A percentile compares a stretch with the other conserved stretches of the same genome.
Conservation (phyloP, 1,140 invertebrate genomes). For the Rhysida immarginata region DNA sequence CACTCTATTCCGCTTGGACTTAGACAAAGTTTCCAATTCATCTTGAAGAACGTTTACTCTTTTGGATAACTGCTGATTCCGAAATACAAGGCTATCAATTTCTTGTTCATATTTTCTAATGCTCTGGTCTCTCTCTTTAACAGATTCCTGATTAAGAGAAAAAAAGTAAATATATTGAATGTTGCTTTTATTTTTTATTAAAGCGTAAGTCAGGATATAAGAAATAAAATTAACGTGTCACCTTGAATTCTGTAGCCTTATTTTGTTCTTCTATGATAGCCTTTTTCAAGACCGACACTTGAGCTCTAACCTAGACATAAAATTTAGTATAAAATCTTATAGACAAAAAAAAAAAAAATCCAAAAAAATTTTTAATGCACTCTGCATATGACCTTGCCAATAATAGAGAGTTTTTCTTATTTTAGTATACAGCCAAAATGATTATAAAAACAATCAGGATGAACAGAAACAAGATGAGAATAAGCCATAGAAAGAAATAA, state of each 20-base stretch:
- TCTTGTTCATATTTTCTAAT: slow-evolving; percentile 77
- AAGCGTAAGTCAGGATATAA: background rate
- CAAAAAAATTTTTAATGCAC: too few species aligned
- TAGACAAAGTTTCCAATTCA: slow-evolving; percentile 48
- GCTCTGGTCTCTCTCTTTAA: slow-evolving; percentile 67
- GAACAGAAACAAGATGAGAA: too few species aligned
- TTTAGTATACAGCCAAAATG: too few species aligned
- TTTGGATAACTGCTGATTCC: slow-evolving; percentile 83
- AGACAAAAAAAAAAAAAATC: too few species aligned
- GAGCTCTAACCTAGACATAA: slow-evolving; percentile 75
- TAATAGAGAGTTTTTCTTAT: too few species aligned
- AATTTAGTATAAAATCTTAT: too few species aligned
- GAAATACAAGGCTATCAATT: slow-evolving; percentile 77
- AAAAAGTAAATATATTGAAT: background rate
- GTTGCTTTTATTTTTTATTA: background rate
- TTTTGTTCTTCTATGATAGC: slow-evolving; percentile 79
- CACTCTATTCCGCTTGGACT: background rate
- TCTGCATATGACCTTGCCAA: too few species aligned
- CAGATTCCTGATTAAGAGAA: slow-evolving; percentile 40
- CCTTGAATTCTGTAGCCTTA: slow-evolving; percentile 44
- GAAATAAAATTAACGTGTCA: slow-evolving; percentile 14
- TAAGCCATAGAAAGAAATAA: too few species aligned
- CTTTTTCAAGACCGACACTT: slow-evolving; percentile 76
- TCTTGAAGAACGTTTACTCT: slow-evolving; percentile 75
- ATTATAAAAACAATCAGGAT: too few species aligned